Evolutionary conservation across 2,888 invertebrate genomes (phyloP), one percentile per base, ranked within the genome.

Genomic region (Creontiades dilutus): DNA sequence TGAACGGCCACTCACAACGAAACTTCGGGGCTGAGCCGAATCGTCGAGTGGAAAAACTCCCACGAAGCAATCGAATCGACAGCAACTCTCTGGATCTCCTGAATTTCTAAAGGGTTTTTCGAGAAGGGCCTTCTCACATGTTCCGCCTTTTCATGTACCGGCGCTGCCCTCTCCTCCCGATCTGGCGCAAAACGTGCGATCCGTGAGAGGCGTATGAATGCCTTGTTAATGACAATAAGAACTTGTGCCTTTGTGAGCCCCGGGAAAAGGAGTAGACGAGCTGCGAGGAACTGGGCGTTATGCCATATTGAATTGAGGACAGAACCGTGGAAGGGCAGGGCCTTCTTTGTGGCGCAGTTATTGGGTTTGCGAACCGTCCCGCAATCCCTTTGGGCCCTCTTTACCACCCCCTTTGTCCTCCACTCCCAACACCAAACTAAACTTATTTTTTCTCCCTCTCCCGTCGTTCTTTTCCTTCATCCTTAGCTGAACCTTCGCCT

Each of bases 361-460:
- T 88, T 80, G 80, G 88, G 80, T 88, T 88, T 88, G 78, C n/a
- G 55, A 88, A 78, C 48, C 78, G 88, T 80, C 88, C 86, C 80
- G 27, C 88, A 88, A 88, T 80, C 88, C 88, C 78, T 88, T 88
- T 75, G 86, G 86, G 86, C 47, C 86, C 78, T 78, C 88, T 68
- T 86, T 86, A 47, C 75, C 86, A 46, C 76, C 86, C 78, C 47
- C 86, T 78, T 88, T 88, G 78, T 80, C 80, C 88, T 7, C 68
- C 88, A 88, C 55, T 80, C 80, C 75, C 52, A 68, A 68, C 47
- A 86, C 68, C 86, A 46, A 85, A 68, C 75, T 75, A 46, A 86
- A 86, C 68, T 86, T 86, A 86, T 75, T 75, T 86, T 86, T 86
- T 75, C 55, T 75, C 28, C 37, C 55, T 27, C 12, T n/a, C 81